Conservation (phyloP, 2,888 invertebrate genomes). For the Syrista parreyssii region DNA sequence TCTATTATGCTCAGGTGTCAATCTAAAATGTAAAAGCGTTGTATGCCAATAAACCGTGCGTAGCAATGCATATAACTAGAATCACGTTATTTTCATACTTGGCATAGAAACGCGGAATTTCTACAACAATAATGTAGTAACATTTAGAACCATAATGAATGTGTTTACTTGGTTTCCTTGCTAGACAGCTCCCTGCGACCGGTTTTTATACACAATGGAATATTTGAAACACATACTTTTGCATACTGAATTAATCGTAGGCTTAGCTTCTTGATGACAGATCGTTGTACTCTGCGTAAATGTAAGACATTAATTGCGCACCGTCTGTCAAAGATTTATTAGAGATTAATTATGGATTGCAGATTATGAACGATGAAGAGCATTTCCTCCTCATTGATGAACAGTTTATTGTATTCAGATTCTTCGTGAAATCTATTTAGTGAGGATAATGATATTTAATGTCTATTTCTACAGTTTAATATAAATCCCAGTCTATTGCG, state of each 20-base stretch:
- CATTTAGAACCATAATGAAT: neutral
- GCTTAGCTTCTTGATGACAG: too few species aligned
- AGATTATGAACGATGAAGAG: neutral
- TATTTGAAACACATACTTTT: neutral
- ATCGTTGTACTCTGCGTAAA: too few species aligned
- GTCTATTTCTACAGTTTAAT: neutral
- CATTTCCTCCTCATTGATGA: neutral
- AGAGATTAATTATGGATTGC: neutral
- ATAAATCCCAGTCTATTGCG: neutral
- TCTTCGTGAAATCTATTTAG: neutral
- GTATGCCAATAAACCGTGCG: neutral
- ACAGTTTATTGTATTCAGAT: neutral
- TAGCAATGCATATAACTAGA: neutral
- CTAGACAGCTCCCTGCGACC: neutral
- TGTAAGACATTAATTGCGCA: too few species aligned
- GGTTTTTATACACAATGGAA: neutral
- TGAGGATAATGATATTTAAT: neutral
- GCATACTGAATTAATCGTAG: too few species aligned
- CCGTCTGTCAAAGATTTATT: too few species aligned
- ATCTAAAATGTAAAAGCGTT: neutral
- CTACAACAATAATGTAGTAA: neutral
- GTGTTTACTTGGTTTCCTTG: neutral
- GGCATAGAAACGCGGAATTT: slow-evolving; percentile 8
- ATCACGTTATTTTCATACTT: slow-evolving; percentile 23
- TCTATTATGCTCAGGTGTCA: neutral